These are phyloP conservation scores for Hyles vespertilio DNA, from an alignment of 1,140 invertebrate genomes.

Conservation along the genomic window DNA sequence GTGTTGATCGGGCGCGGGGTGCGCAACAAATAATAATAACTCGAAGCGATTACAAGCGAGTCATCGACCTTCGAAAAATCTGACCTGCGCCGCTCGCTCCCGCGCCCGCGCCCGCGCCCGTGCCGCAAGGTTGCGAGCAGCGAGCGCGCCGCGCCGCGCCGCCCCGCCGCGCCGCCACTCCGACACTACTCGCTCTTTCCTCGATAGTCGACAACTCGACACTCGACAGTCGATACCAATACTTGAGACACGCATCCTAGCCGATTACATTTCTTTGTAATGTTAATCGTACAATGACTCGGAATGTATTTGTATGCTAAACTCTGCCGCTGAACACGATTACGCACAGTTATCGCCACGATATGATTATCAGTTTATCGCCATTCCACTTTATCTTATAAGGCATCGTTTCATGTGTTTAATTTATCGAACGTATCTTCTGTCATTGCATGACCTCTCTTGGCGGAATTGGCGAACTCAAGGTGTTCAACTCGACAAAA, in stretches of 20 bases:
- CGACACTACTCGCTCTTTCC: too few relatives aligned
- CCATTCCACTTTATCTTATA: too few relatives aligned
- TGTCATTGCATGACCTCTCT: slow-evolving; percentile 47
- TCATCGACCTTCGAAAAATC: slow-evolving; percentile 74
- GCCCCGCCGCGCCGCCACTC: neutral
- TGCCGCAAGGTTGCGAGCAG: slow-evolving; percentile 2
- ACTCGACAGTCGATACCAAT: too few relatives aligned
- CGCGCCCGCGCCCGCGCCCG: slow-evolving; percentile 18
- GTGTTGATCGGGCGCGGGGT: slow-evolving; percentile 21
- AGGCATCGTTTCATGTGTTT: too few relatives aligned
- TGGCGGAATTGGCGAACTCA: slow-evolving; percentile 30
- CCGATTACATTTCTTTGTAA: too few relatives aligned
- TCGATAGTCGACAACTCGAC: too few relatives aligned
- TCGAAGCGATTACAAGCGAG: slow-evolving; percentile 59
- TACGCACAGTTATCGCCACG: too few relatives aligned
- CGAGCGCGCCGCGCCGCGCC: neutral
- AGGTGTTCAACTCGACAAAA: slow-evolving; percentile 36
- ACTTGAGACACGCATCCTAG: too few relatives aligned
- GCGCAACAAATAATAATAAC: slow-evolving; percentile 63
- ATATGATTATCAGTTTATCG: too few relatives aligned
- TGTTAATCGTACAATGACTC: too few relatives aligned
- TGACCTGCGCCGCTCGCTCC: slow-evolving; percentile 58
- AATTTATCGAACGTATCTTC: neutral
- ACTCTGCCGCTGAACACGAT: too few relatives aligned
- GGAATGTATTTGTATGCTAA: too few relatives aligned